These are phyloP conservation scores for Amaurobius ferox DNA, from an alignment of 2,888 invertebrate species.

Conservation along the genomic window DNA sequence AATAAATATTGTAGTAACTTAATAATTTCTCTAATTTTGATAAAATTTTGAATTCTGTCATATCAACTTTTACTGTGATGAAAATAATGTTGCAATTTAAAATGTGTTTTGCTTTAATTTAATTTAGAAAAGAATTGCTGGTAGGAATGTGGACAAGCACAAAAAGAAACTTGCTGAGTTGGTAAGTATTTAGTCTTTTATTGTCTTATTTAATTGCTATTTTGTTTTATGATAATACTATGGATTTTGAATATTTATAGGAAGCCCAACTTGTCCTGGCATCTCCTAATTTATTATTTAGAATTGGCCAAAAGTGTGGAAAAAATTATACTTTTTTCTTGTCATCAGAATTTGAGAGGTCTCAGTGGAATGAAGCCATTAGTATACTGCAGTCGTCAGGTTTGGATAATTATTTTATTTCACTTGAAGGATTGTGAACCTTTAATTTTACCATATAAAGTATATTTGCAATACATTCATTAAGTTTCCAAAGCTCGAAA, in stretches of 20 bases:
- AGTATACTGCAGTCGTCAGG: conserved; percentile 84
- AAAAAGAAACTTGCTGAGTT: conserved; percentile 92
- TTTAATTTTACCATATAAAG: too few relatives aligned
- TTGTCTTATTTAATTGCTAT: not conserved
- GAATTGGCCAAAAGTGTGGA: conserved; percentile 84
- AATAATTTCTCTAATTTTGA: too few relatives aligned
- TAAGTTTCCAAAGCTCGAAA: too few relatives aligned
- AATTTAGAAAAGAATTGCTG: conserved; percentile 46
- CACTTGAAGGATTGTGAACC: too few relatives aligned
- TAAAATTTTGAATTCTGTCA: not conserved
- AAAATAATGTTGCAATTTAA: not conserved
- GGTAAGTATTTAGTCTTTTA: conserved; percentile 50
- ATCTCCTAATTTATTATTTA: conserved; percentile 91
- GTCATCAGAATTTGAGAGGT: conserved; percentile 94
- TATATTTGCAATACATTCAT: too few relatives aligned
- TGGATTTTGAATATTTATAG: conserved; percentile 31
- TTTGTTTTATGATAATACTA: too few relatives aligned
- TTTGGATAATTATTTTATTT: too few relatives aligned
- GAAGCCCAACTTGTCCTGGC: conserved; percentile 93
- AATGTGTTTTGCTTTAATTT: conserved; percentile 14
- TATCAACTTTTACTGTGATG: not conserved
- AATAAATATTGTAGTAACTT: too few relatives aligned
- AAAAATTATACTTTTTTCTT: conserved; percentile 84
- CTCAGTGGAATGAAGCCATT: conserved; percentile 95
- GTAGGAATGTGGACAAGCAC: conserved; percentile 83